Percentiles rank a stretch among this genome's conserved stretches.
These are phyloP conservation scores for Semotilus atromaculatus DNA, from an alignment of 2,797 vertebrate species.

Conservation along the genomic window DNA sequence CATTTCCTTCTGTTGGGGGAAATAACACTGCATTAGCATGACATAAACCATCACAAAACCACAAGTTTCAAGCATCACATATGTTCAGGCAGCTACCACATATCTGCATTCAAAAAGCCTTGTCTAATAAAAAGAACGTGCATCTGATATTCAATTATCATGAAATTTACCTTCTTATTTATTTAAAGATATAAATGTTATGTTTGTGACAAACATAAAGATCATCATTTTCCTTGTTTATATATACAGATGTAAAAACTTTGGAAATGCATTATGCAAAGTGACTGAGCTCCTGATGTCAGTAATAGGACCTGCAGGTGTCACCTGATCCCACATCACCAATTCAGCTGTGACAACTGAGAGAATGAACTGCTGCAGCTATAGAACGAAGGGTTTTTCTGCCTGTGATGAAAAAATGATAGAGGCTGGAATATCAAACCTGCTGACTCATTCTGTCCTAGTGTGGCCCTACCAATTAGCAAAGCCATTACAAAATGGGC, in stretches of 20 bases:
- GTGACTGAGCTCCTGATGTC: neutral
- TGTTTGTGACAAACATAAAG: neutral
- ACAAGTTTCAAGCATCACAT: neutral
- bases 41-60: constrained; percentile 34
- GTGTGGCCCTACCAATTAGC: constrained; percentile 25
- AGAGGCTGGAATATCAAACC: constrained; percentile 40
- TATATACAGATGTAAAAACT: neutral
- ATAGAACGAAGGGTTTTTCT: neutral
- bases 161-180: neutral
- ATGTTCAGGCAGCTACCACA: neutral
- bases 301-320: constrained; percentile 50
- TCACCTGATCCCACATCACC: constrained; percentile 41
- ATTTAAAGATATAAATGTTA: neutral
- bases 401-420: constrained; percentile 33
- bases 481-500: neutral
- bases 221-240: neutral
- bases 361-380: constrained; percentile 7
- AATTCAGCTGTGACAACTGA: constrained; percentile 19
- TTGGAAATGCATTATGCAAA: neutral
- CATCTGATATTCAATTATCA: neutral
- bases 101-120: neutral
- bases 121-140: neutral
- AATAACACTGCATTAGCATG: neutral
- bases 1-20: constrained; percentile 92
- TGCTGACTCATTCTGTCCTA: constrained; percentile 15